Evolutionary conservation across 2,888 invertebrate genomes (phyloP).

Genomic region (Epinotia demarniana): DNA sequence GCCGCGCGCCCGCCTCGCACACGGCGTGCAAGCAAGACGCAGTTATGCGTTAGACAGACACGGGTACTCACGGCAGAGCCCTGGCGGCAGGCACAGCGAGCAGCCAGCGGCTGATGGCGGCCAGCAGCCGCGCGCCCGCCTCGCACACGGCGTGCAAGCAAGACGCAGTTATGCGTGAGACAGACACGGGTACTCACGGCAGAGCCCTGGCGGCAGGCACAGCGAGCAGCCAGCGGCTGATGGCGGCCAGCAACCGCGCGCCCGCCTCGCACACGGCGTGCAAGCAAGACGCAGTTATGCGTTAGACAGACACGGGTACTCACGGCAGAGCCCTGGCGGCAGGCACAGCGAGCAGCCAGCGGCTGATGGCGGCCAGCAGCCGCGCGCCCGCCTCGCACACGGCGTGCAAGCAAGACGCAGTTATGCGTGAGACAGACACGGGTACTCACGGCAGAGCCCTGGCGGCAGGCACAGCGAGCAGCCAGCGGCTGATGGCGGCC

Average conservation of each 20-base stretch:
- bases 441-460: constrained; percentile 88
- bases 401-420: constrained; percentile 88
- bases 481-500: constrained; percentile 96
- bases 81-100: constrained; percentile 93
- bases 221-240: too few relatives aligned
- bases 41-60: neutral
- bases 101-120: constrained; percentile 90
- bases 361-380: constrained; percentile 94
- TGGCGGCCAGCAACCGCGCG: constrained; percentile 94
- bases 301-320: constrained; percentile 47
- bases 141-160: too few relatives aligned
- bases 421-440: neutral
- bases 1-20: constrained; percentile 96
- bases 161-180: too few relatives aligned
- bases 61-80: constrained; percentile 87
- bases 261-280: constrained; percentile 98
- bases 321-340: constrained; percentile 92
- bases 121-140: too few relatives aligned
- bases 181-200: too few relatives aligned
- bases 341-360: constrained; percentile 95
- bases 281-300: constrained; percentile 66
- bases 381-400: constrained; percentile 98
- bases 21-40: constrained; percentile 90
- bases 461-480: constrained; percentile 92
- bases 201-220: too few relatives aligned